These are phyloP conservation scores for Myoxocephalus aenaeus DNA, from an alignment of 2,797 vertebrate genomes.

Conservation along the genomic window DNA sequence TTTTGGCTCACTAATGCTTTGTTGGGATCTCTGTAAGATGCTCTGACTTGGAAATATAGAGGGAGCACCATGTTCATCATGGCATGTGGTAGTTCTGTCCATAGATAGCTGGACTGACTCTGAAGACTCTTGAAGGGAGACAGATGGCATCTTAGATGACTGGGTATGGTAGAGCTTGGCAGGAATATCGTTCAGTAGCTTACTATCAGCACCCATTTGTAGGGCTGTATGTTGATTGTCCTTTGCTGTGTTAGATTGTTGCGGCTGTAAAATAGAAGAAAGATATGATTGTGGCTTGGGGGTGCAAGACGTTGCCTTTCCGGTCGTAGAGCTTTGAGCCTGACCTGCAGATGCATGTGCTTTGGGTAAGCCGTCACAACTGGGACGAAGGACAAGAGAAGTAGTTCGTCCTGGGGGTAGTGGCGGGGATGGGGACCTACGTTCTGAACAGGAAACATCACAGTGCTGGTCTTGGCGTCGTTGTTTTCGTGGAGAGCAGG, in stretches of 20 bases:
- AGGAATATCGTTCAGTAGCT: constrained; percentile 74
- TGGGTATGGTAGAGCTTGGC: constrained; percentile 73
- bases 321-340: constrained; percentile 64
- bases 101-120: constrained; percentile 50
- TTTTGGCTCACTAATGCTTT: constrained; percentile 80
- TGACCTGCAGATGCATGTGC: constrained; percentile 62
- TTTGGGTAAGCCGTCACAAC: constrained; percentile 72
- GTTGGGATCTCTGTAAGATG: constrained; percentile 73
- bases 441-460: constrained; percentile 62
- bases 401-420: constrained; percentile 86
- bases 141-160: constrained; percentile 54
- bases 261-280: constrained; percentile 67
- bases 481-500: constrained; percentile 80
- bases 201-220: constrained; percentile 65
- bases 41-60: constrained; percentile 74
- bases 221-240: constrained; percentile 58
- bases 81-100: constrained; percentile 54
- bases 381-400: constrained; percentile 85
- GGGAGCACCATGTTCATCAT: constrained; percentile 65
- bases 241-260: constrained; percentile 62
- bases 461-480: constrained; percentile 79
- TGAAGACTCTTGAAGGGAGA: constrained; percentile 61
- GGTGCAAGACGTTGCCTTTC: constrained; percentile 61
- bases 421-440: constrained; percentile 82
- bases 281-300: constrained; percentile 56